phyloP scores from a whole-genome alignment of 2,113 vertebrate genomes.

The Sakesphorus luctuosus region DNA sequence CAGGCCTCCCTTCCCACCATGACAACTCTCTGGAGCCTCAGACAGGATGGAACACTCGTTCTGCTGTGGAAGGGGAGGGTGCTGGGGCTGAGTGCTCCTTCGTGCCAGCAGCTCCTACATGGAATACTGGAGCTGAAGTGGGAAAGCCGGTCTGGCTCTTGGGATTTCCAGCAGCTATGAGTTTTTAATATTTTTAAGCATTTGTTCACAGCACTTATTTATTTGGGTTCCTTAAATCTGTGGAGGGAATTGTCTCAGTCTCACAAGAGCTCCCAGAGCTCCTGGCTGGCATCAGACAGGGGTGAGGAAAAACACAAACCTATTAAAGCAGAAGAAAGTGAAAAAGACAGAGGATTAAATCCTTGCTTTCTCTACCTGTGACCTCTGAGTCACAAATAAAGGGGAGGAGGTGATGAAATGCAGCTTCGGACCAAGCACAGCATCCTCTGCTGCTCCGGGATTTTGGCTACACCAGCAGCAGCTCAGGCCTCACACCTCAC shows the following conservation, averaged over 20 bases:
- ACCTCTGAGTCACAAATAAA: not conserved
- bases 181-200: not conserved
- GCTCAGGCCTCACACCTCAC: conserved; percentile 14
- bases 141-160: not conserved
- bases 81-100: not conserved
- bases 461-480: conserved; percentile 20
- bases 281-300: not conserved
- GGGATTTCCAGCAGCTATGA: not conserved
- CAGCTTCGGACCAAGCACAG: not conserved
- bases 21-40: fast-evolving
- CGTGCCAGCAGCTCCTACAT: not conserved
- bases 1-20: fast-evolving
- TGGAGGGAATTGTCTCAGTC: not conserved
- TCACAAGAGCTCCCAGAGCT: not conserved
- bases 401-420: not conserved
- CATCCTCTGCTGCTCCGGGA: not conserved
- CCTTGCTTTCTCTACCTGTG: not conserved
- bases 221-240: not conserved
- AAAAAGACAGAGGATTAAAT: not conserved
- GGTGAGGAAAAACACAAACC: not conserved
- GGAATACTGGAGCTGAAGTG: not conserved
- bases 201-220: not conserved
- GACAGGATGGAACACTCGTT: not conserved
- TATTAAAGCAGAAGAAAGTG: not conserved
- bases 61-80: fast-evolving